Percentiles rank a stretch among this genome's conserved stretches.
phyloP scores from a whole-genome alignment of 2,888 invertebrate genomes.

The Malthinus flaveolus region DNA sequence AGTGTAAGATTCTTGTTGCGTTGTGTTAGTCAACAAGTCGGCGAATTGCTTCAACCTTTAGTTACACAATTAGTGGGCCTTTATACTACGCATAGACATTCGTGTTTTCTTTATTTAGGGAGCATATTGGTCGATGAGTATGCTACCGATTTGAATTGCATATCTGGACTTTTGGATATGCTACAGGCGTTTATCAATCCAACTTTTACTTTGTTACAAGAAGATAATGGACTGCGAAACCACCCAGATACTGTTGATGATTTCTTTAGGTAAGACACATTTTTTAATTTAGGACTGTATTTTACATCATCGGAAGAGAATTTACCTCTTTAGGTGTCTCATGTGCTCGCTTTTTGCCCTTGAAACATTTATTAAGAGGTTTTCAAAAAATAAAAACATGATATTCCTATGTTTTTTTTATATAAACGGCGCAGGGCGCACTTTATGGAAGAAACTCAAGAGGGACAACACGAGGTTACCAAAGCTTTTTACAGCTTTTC shows the following conservation, averaged over 20 bases:
- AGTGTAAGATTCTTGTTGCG: slow-evolving; percentile 88
- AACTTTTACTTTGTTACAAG: slow-evolving; percentile 80
- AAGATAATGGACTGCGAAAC: slow-evolving; percentile 77
- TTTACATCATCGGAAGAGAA: no score
- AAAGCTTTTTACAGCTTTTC: no score
- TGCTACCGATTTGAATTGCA: slow-evolving; percentile 70
- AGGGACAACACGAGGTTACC: no score
- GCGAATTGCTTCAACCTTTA: slow-evolving; percentile 76
- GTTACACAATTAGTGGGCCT: slow-evolving; percentile 82
- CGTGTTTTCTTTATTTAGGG: slow-evolving; percentile 88
- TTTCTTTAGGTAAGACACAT: slow-evolving; percentile 64
- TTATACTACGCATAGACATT: slow-evolving; percentile 79
- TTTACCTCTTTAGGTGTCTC: no score
- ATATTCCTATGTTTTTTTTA: no score
- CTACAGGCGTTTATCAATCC: slow-evolving; percentile 80
- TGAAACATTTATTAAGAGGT: no score
- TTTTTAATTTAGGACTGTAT: not conserved
- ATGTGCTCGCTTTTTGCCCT: no score
- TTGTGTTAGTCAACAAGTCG: slow-evolving; percentile 78
- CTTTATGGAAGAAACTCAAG: no score
- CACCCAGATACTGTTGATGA: slow-evolving; percentile 99
- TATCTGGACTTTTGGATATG: slow-evolving; percentile 82
- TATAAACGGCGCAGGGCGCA: no score
- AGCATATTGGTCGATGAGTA: slow-evolving; percentile 91
- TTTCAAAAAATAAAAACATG: no score